Percentiles rank a stretch among this genome's conserved stretches.
Conservation (phyloP, 1,140 invertebrate species). For the Drosophila paulistorum region DNA sequence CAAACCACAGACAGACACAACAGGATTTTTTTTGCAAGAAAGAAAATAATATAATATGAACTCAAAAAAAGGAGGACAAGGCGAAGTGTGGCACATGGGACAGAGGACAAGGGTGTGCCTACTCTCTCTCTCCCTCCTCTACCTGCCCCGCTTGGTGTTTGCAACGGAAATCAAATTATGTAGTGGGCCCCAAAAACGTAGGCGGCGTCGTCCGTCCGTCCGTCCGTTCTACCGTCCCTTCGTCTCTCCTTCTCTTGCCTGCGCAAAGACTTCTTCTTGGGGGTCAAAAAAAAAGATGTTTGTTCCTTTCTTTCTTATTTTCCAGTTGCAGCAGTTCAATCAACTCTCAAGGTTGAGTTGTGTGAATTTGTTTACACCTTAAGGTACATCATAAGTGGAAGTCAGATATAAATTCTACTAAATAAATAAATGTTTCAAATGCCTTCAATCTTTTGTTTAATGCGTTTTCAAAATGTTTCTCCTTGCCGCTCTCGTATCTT, state of each 20-base stretch:
- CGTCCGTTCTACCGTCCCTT: neutral
- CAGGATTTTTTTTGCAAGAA: constrained; percentile 65
- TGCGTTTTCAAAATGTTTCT: too few relatives aligned
- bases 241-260: neutral
- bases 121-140: neutral
- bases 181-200: constrained; percentile 33
- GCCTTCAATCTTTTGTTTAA: neutral
- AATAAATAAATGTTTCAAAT: neutral
- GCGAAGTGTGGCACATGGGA: constrained; percentile 19
- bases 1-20: constrained; percentile 43
- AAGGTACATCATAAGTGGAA: neutral
- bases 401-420: neutral
- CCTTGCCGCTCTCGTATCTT: too few relatives aligned
- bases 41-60: constrained; percentile 25
- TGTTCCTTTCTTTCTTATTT: constrained; percentile 20
- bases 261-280: constrained; percentile 37
- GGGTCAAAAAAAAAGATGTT: constrained; percentile 71
- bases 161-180: constrained; percentile 67
- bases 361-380: neutral
- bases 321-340: constrained; percentile 64
- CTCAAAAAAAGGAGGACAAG: constrained; percentile 33
- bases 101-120: neutral
- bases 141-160: constrained; percentile 12
- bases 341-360: constrained; percentile 73
- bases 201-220: constrained; percentile 15